Evolutionary conservation across 2,888 invertebrate genomes (phyloP).

Genomic region (Sinelater perroti): DNA sequence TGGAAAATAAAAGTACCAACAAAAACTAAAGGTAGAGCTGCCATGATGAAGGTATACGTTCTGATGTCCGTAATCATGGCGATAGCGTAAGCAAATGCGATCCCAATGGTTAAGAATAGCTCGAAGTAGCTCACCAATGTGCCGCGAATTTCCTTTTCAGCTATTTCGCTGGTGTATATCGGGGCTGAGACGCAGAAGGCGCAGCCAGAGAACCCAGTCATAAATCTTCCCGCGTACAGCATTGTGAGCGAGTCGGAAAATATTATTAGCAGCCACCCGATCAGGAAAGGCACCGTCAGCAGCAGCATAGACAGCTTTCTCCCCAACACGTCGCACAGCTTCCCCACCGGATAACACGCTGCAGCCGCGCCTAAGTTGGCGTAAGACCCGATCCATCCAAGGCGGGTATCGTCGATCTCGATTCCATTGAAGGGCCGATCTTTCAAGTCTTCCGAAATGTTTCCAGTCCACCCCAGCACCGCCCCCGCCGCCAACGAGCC

Average conservation of each 20-base stretch:
- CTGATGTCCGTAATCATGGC: slow-evolving; percentile 60
- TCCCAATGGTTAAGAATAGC: slow-evolving; percentile 83
- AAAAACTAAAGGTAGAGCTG: slow-evolving; percentile 73
- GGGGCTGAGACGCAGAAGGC: slow-evolving; percentile 86
- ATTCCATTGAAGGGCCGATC: slow-evolving; percentile 61
- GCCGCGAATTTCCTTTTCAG: slow-evolving; percentile 84
- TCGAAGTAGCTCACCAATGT: slow-evolving; percentile 88
- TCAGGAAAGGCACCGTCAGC: slow-evolving; percentile 71
- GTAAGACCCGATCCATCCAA: slow-evolving; percentile 78
- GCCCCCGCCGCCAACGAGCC: slow-evolving; percentile 82
- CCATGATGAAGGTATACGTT: slow-evolving; percentile 72
- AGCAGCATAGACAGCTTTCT: slow-evolving; percentile 74
- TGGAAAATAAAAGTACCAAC: slow-evolving; percentile 78
- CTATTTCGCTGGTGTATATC: slow-evolving; percentile 85
- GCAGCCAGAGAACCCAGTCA: slow-evolving; percentile 79
- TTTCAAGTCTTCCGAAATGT: slow-evolving; percentile 66
- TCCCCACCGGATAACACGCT: slow-evolving; percentile 77
- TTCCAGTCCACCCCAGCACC: slow-evolving; percentile 82
- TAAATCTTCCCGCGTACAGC: slow-evolving; percentile 72
- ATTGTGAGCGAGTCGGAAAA: slow-evolving; percentile 71
- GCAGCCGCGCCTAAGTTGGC: slow-evolving; percentile 75
- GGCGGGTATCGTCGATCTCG: slow-evolving; percentile 65
- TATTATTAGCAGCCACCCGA: slow-evolving; percentile 80
- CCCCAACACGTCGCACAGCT: slow-evolving; percentile 73
- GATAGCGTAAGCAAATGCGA: slow-evolving; percentile 74